Evolutionary conservation across 1,140 invertebrate genomes (phyloP).

Genomic region (Metopolophium dirhodum): DNA sequence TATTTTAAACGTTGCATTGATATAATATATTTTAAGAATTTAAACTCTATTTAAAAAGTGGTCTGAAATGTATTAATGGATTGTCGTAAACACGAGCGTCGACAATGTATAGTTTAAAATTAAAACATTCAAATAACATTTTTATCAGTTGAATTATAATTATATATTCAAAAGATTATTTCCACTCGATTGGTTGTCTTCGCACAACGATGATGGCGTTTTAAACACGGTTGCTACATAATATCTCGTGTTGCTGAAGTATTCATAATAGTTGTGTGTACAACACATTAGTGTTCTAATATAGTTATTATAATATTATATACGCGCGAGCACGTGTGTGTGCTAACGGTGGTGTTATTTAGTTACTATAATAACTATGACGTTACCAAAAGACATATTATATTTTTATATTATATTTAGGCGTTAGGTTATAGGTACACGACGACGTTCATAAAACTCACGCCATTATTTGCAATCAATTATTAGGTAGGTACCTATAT

Average conservation of each 20-base stretch:
- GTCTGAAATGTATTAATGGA: not conserved
- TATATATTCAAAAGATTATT: constrained; percentile 11
- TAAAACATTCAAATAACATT: not conserved
- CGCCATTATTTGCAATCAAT: no score
- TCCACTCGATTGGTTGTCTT: not conserved
- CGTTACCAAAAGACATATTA: not conserved
- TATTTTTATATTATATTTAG: not conserved
- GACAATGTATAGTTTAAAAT: not conserved
- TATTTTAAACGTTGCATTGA: not conserved
- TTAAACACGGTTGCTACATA: not conserved
- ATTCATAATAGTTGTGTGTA: not conserved
- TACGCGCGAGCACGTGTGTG: no score
- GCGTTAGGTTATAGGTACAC: no score
- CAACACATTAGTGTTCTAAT: constrained; percentile 11
- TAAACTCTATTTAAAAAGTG: not conserved
- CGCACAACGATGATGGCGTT: not conserved
- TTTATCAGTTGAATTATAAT: not conserved
- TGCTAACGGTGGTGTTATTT: not conserved
- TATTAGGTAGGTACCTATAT: no score
- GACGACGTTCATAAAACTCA: no score
- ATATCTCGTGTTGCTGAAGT: not conserved
- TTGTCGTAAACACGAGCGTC: not conserved
- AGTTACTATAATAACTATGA: no score
- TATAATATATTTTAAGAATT: not conserved
- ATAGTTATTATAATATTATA: not conserved